A percentile compares a stretch with the other conserved stretches of the same genome.
These are phyloP conservation scores for Phataginus tricuspis DNA, from an alignment of 2,797 vertebrate species.

Conservation along the genomic window DNA sequence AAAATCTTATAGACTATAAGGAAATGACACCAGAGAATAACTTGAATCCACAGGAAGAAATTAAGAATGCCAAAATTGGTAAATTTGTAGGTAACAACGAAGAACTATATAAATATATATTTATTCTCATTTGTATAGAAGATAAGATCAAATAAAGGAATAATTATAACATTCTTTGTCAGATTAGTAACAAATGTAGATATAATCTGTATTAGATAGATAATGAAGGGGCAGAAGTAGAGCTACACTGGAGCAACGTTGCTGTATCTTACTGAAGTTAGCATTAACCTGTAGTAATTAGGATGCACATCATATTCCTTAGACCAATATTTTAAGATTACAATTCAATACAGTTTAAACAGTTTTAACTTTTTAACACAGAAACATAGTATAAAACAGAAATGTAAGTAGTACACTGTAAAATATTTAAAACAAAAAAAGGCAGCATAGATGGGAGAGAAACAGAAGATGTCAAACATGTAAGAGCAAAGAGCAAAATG, in stretches of 20 bases:
- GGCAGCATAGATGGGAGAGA: neutral
- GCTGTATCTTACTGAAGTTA: neutral
- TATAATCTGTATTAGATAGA: neutral
- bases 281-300: neutral
- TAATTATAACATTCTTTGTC: neutral
- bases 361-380: neutral
- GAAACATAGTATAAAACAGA: neutral
- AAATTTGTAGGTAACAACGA: neutral
- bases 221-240: neutral
- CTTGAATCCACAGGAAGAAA: neutral
- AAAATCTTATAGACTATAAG: neutral
- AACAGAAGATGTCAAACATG: neutral
- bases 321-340: neutral
- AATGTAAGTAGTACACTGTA: neutral
- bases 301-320: neutral
- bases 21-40: neutral
- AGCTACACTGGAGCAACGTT: neutral
- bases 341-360: neutral
- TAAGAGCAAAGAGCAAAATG: neutral
- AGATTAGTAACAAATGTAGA: neutral
- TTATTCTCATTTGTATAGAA: slow-evolving; percentile 7
- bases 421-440: neutral
- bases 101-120: neutral
- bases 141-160: neutral
- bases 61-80: neutral